A percentile compares a stretch with the other conserved stretches of the same genome.
phyloP scores from a whole-genome alignment of 1,140 invertebrate genomes.

The Ceratina australensis region DNA sequence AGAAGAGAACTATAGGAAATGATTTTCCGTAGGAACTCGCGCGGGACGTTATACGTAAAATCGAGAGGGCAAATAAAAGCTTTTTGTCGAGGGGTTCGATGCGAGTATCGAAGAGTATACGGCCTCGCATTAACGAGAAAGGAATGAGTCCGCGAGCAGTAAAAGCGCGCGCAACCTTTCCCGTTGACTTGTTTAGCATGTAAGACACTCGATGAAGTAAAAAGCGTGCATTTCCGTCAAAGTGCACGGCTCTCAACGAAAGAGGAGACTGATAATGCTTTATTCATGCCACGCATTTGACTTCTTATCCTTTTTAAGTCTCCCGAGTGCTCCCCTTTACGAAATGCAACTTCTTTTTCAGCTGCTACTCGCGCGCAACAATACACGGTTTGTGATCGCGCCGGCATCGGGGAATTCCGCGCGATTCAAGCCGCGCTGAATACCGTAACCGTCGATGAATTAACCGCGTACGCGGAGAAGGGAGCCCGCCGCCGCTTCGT shows the following conservation, averaged over 20 bases:
- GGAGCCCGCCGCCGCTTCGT: too few relatives aligned
- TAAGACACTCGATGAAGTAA: slow-evolving; percentile 25
- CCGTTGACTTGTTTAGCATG: slow-evolving; percentile 27
- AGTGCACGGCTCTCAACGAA: slow-evolving; percentile 8
- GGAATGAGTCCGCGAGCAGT: background rate
- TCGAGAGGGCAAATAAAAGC: too few relatives aligned
- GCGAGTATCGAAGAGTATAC: background rate
- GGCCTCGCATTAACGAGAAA: background rate
- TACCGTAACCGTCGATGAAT: background rate
- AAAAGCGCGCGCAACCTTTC: slow-evolving; percentile 1
- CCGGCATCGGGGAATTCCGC: background rate
- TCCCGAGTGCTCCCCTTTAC: slow-evolving; percentile 10
- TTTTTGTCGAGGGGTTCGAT: too few relatives aligned
- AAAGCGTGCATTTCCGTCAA: slow-evolving; percentile 33
- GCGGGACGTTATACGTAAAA: background rate
- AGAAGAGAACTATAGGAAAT: too few relatives aligned
- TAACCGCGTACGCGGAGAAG: background rate
- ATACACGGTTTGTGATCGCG: background rate
- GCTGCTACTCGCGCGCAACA: background rate
- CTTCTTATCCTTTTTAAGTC: slow-evolving; percentile 41
- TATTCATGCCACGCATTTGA: slow-evolving; percentile 42
- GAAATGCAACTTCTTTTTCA: slow-evolving; percentile 11
- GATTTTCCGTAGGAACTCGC: background rate
- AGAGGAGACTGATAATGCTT: slow-evolving; percentile 37
- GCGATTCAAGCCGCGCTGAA: background rate